These are phyloP conservation scores for Congeria kusceri DNA, from an alignment of 2,888 invertebrate species.

Conservation along the genomic window DNA sequence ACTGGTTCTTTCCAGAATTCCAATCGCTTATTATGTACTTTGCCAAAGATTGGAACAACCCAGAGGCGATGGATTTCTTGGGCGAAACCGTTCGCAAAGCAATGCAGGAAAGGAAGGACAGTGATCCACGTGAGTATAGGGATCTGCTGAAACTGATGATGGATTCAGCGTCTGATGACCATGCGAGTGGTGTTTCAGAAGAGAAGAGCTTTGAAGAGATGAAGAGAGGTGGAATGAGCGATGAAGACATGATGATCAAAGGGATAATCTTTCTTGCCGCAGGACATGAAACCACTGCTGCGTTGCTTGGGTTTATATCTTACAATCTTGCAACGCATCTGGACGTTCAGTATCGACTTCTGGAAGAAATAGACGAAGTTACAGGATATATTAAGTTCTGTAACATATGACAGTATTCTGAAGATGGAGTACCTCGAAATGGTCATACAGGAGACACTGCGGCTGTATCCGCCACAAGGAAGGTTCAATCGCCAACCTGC, in stretches of 20 bases:
- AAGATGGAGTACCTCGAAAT: slow-evolving; percentile 64
- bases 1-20: slow-evolving; percentile 48
- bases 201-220: slow-evolving; percentile 36
- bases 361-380: slow-evolving; percentile 57
- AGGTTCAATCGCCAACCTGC: slow-evolving; percentile 57
- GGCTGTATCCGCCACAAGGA: slow-evolving; percentile 61
- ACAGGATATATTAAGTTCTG: slow-evolving; percentile 8
- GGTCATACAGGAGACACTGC: slow-evolving; percentile 64
- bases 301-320: slow-evolving; percentile 84
- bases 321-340: slow-evolving; percentile 85
- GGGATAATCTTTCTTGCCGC: slow-evolving; percentile 85
- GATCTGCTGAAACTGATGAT: slow-evolving; percentile 53
- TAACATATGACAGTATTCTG: slow-evolving; percentile 52
- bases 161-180: slow-evolving; percentile 11
- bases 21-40: slow-evolving; percentile 21
- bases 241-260: slow-evolving; percentile 75
- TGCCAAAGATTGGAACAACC: slow-evolving; percentile 25
- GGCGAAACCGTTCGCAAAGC: slow-evolving; percentile 38
- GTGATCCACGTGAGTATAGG: slow-evolving; percentile 1
- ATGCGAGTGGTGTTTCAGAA: slow-evolving; percentile 21
- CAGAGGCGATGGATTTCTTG: slow-evolving; percentile 43
- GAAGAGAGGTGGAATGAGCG: slow-evolving; percentile 58
- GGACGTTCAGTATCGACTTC: slow-evolving; percentile 83
- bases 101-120: slow-evolving; percentile 38
- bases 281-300: slow-evolving; percentile 87